A percentile compares a stretch with the other conserved stretches of the same genome.
Evolutionary conservation across 1,140 invertebrate species (phyloP).

Genomic region (Musca domestica): DNA sequence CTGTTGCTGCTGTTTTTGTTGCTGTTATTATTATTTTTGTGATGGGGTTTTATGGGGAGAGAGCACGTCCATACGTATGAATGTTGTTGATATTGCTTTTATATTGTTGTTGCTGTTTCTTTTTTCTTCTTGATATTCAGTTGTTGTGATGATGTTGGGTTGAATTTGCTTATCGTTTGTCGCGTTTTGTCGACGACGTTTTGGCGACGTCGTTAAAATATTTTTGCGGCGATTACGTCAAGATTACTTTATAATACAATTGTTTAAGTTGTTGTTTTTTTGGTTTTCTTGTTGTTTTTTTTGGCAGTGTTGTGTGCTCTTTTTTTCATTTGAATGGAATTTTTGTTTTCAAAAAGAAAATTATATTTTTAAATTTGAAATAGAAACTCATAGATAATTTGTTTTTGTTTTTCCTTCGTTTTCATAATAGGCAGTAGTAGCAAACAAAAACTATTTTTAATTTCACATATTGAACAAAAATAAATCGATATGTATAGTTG

Average conservation of each 20-base stretch:
- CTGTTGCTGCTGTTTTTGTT: not conserved
- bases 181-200: slow-evolving; percentile 13
- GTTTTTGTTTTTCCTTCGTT: too few relatives aligned
- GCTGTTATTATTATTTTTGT: not conserved
- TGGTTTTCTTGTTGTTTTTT: not conserved
- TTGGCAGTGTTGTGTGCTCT: not conserved
- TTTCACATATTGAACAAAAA: not conserved
- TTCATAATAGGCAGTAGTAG: too few relatives aligned
- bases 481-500: too few relatives aligned
- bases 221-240: slow-evolving; percentile 47
- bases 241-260: slow-evolving; percentile 45
- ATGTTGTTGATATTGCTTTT: not conserved
- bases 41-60: slow-evolving; percentile 6
- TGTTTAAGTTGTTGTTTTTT: slow-evolving; percentile 12
- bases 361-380: too few relatives aligned
- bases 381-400: too few relatives aligned
- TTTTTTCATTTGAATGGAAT: too few relatives aligned
- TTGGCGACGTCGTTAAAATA: slow-evolving; percentile 22
- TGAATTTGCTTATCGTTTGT: slow-evolving; percentile 15
- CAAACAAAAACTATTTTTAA: not conserved
- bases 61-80: not conserved
- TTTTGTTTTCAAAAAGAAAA: not conserved
- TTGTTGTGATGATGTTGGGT: slow-evolving; percentile 29
- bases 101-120: not conserved
- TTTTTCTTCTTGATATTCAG: not conserved